Evolutionary conservation across 2,888 invertebrate genomes (phyloP), one percentile per base, ranked within the genome.

Genomic region (Microdon myrmicae): DNA sequence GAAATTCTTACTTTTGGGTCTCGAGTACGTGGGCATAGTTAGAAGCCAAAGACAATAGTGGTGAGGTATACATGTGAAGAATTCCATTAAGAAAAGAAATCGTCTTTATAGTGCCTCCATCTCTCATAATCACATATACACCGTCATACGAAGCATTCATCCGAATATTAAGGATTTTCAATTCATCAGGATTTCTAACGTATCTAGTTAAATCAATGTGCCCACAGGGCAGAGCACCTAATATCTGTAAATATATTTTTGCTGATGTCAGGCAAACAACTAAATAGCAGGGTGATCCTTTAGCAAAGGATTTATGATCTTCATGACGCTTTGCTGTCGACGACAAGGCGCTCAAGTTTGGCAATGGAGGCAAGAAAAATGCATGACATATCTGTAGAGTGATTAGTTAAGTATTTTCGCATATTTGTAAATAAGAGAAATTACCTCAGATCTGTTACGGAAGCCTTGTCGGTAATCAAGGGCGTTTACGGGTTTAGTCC

Each of bases 151-250:
- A 88, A 68, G 87, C 85, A 19, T 88, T 88, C 51, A 92, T 78
- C 53, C 86, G 84, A 6, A 88, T 87, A 72, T 88, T 86, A 31
- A 87, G 74, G 23, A 86, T 81, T 68, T 84, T 82, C 71, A 86
- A 85, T 31, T 83, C 81, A 20, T 84, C 83, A 38, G 83, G 79
- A 69, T 84, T 82, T 68, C 83, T 79, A 1, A 87, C 80, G 43
- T 88, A 78, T 68, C 85, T 80, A 3, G 82, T 80, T 17, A 87
- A 74, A 71, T 86, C 81, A 55, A 93, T 83, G 5, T 83, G 84
- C 3, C 91, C 90, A 75, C 90, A 89, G 14, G 90, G 88, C 72
- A 93, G 89, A 72, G 92, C 86, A 9, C 96, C 96, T 79, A 92
- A 92, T 3, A 94, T 87, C 73, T 89, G 88, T 73, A 95, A 82